Evolutionary conservation across 2,888 invertebrate species (phyloP).

Genomic region (Iselma pallidipennis): DNA sequence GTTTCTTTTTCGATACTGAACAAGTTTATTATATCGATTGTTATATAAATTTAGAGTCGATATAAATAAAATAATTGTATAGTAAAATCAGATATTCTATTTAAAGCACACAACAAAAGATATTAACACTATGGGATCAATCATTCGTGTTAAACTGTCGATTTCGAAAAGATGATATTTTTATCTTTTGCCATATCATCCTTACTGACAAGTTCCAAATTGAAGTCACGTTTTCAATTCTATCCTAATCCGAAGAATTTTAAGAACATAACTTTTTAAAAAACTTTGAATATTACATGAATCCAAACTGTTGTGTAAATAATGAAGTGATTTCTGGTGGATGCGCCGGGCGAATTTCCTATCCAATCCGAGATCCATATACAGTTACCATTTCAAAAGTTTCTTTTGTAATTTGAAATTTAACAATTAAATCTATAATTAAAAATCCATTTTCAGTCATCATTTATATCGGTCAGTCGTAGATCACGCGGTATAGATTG

Average conservation of each 20-base stretch:
- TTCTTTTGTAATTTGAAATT: background rate
- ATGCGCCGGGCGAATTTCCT: background rate
- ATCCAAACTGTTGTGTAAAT: no score
- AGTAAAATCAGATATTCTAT: no score
- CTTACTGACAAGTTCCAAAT: background rate
- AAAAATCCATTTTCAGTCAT: background rate
- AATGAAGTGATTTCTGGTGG: background rate
- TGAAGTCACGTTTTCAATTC: background rate
- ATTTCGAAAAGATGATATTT: background rate
- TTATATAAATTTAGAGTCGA: no score
- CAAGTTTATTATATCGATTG: no score
- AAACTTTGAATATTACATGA: background rate
- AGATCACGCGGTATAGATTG: conserved; percentile 43
- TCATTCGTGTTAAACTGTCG: background rate
- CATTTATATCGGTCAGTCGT: conserved; percentile 45
- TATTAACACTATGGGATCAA: no score
- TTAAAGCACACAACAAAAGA: background rate
- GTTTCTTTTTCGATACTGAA: no score
- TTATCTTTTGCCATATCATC: background rate
- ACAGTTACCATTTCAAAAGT: background rate
- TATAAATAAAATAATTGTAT: no score
- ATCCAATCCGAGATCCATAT: no score
- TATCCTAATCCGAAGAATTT: background rate
- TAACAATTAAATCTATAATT: background rate
- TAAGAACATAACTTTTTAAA: background rate